Evolutionary conservation across 2,797 vertebrate species (phyloP).

Genomic region (Synaphobranchus kaupii): DNA sequence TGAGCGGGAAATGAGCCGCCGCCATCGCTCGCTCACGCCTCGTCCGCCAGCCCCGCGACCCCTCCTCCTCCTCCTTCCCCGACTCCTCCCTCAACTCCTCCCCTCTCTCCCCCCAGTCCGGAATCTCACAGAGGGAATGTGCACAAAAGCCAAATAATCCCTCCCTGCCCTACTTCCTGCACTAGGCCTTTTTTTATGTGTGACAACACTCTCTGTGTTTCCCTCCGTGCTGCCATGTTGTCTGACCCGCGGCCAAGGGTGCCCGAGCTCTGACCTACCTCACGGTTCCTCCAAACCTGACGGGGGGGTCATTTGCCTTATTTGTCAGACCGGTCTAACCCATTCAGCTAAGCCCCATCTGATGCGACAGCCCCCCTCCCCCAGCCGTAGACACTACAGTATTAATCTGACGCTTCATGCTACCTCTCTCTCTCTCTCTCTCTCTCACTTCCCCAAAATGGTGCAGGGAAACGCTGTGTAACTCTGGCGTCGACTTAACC

Average conservation of each 20-base stretch:
- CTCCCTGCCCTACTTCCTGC: constrained; percentile 67
- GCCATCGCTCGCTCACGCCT: background rate
- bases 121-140: constrained; percentile 50
- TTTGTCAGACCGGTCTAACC: background rate
- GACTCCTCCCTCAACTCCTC: too few species aligned
- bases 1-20: constrained; percentile 18
- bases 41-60: background rate
- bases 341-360: background rate
- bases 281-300: background rate
- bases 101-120: background rate
- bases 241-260: background rate
- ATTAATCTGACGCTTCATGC: background rate
- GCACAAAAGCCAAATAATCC: constrained; percentile 60
- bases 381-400: background rate
- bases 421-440: background rate
- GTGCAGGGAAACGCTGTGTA: background rate
- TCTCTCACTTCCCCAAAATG: background rate
- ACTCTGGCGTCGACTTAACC: background rate
- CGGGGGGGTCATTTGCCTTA: constrained; percentile 7
- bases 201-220: background rate
- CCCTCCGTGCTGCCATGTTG: background rate
- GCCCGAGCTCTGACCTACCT: constrained; percentile 11
- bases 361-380: background rate
- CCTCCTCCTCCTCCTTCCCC: background rate
- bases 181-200: constrained; percentile 40